These are phyloP conservation scores for Bucco capensis DNA, from an alignment of 2,113 vertebrate species.

Conservation along the genomic window DNA sequence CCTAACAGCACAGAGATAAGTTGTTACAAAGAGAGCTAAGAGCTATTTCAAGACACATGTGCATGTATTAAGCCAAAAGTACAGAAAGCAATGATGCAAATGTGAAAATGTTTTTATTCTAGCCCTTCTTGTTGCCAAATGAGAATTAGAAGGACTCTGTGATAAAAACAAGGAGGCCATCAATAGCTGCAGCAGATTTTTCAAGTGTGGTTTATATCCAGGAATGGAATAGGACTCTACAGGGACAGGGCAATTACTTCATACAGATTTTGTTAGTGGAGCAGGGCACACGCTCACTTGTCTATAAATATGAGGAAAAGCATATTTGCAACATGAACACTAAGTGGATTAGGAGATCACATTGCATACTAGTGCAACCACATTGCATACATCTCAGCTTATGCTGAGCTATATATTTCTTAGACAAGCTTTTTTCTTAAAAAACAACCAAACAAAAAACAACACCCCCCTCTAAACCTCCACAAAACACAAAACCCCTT, in stretches of 20 bases:
- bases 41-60: background rate
- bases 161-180: background rate
- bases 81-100: background rate
- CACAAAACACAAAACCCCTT: background rate
- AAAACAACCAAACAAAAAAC: background rate
- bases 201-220: background rate
- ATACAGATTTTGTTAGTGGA: background rate
- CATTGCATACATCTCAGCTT: background rate
- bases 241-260: background rate
- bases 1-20: background rate
- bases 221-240: background rate
- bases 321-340: background rate
- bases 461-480: background rate
- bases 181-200: background rate
- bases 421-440: background rate
- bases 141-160: background rate
- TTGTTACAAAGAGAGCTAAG: background rate
- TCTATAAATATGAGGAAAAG: background rate
- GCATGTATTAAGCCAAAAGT: background rate
- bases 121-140: background rate
- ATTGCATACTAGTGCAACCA: background rate
- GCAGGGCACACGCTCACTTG: background rate
- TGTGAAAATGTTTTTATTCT: background rate
- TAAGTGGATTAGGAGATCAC: background rate
- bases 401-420: background rate